phyloP scores from a whole-genome alignment of 2,113 vertebrate species.

The Brachyhypopomus occidentalis region DNA sequence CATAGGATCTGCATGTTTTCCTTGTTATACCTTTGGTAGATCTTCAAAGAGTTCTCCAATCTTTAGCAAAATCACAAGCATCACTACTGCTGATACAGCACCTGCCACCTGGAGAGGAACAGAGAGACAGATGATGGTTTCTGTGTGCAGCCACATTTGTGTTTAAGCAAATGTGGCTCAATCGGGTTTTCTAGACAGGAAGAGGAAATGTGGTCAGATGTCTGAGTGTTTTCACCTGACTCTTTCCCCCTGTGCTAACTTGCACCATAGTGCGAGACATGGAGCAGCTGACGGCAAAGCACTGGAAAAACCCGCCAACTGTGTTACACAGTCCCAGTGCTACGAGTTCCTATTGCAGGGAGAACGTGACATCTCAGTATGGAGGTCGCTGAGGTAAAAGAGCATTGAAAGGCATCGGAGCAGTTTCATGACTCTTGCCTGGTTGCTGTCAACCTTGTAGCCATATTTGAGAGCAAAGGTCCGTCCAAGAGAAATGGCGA shows the following conservation, averaged over 20 bases:
- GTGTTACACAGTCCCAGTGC: slow-evolving; percentile 88
- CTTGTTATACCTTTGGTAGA: slow-evolving; percentile 86
- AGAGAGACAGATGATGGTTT: neutral
- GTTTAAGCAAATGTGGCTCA: too few relatives aligned
- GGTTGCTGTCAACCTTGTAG: slow-evolving; percentile 95
- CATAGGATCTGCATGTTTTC: neutral
- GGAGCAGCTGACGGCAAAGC: slow-evolving; percentile 90
- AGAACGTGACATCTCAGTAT: neutral
- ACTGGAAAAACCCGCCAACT: slow-evolving; percentile 87
- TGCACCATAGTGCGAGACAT: slow-evolving; percentile 94
- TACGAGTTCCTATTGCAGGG: slow-evolving; percentile 81
- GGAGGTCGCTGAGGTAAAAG: neutral
- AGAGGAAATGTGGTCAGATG: neutral
- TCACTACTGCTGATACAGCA: slow-evolving; percentile 83
- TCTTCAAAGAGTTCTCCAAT: slow-evolving; percentile 86
- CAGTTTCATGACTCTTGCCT: slow-evolving; percentile 72
- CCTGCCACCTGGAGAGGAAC: slow-evolving; percentile 79
- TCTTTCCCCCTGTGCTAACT: slow-evolving; percentile 87
- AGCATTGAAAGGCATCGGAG: too few relatives aligned
- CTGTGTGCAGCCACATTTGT: too few relatives aligned
- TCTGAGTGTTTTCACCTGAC: slow-evolving; percentile 79
- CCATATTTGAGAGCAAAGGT: slow-evolving; percentile 93
- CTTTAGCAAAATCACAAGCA: slow-evolving; percentile 88
- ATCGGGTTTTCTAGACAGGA: neutral
- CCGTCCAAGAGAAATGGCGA: slow-evolving; percentile 91